Evolutionary conservation across 2,113 vertebrate genomes (phyloP), one percentile per base, ranked within the genome.

Genomic region (Ailuropoda melanoleuca): DNA sequence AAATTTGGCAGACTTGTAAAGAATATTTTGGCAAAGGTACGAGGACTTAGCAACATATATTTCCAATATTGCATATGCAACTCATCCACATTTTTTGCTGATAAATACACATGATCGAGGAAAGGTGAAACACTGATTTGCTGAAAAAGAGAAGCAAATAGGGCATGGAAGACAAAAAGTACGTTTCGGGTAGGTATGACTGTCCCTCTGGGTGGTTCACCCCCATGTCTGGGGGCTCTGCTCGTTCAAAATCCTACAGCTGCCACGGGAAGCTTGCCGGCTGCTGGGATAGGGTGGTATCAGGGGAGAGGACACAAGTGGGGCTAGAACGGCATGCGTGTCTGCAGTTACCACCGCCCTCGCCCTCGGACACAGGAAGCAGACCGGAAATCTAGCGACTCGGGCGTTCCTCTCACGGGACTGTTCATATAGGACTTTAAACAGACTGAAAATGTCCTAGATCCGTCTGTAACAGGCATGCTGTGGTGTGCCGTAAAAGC

Each of bases 151-250:
- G 1, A 15, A 53, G 3, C 26, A 4, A 80, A 18, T 23, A 11
- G 1, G n/a, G 46, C 15, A 0, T 1, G 29, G 46, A 43, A 12
- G 8, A n/a, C n/a, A 29, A 24, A 13, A 13, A 7, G 3, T 21
- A 8, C 14, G 6, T 64, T 75, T 64, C 24, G 15, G 15, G 5
- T n/a, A 11, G 39, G 6, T 11, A 56, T 3, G 8, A 23, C 19
- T 2, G n/a, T 56, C 21, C 46, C 18, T 23, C 48, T 3, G 10
- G 15, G 11, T 31, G 8, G 19, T n/a, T 23, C 0, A 21, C 15
- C 2, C 15, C 0, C n/a, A 4, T 1, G 3, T 23, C 5, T 46
- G 15, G 55, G 86, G 26, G 9, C 39, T 39, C n/a, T 21, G 15
- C 26, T 24, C 3, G 1, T 56, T 46, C 18, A 34, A n/a, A n/a